Conservation (phyloP, 2,113 vertebrate genomes). For the Cyphomyrus plagiostoma region DNA sequence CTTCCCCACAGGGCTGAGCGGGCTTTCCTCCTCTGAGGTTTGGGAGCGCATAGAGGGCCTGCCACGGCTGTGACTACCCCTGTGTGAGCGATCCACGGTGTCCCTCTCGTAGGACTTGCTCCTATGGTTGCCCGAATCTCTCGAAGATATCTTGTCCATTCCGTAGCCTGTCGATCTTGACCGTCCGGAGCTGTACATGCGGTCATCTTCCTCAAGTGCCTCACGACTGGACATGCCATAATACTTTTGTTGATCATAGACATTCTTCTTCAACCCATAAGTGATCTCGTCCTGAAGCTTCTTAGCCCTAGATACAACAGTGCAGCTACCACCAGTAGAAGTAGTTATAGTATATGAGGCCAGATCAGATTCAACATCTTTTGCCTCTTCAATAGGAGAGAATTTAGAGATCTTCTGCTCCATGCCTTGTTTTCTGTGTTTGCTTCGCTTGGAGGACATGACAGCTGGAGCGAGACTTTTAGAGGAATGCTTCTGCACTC, state of each 20-base stretch:
- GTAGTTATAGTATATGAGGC: conserved; percentile 79
- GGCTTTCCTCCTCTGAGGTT: conserved; percentile 92
- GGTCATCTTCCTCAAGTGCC: conserved; percentile 80
- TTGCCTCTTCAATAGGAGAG: conserved; percentile 95
- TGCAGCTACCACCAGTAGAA: conserved; percentile 70
- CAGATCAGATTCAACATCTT: conserved; percentile 90
- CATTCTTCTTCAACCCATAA: conserved; percentile 84
- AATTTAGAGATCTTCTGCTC: conserved; percentile 98
- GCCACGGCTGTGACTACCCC: conserved; percentile 68
- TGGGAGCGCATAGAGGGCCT: conserved; percentile 81
- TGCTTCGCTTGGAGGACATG: conserved; percentile 88
- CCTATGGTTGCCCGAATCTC: conserved; percentile 70
- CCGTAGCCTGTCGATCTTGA: conserved; percentile 80
- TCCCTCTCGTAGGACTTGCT: conserved; percentile 92
- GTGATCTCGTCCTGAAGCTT: conserved; percentile 82
- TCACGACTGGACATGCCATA: conserved; percentile 76
- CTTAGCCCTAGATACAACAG: conserved; percentile 78
- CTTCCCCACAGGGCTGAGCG: conserved; percentile 84
- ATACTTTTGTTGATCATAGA: conserved; percentile 91
- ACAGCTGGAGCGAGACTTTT: conserved; percentile 89
- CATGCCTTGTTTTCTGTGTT: conserved; percentile 94
- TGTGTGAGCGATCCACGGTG: conserved; percentile 76
- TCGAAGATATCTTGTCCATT: conserved; percentile 80
- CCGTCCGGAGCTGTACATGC: conserved; percentile 71
- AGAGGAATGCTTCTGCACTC: conserved; percentile 76